Evolutionary conservation across 2,888 invertebrate species (phyloP).

Genomic region (Scaeva pyrastri): DNA sequence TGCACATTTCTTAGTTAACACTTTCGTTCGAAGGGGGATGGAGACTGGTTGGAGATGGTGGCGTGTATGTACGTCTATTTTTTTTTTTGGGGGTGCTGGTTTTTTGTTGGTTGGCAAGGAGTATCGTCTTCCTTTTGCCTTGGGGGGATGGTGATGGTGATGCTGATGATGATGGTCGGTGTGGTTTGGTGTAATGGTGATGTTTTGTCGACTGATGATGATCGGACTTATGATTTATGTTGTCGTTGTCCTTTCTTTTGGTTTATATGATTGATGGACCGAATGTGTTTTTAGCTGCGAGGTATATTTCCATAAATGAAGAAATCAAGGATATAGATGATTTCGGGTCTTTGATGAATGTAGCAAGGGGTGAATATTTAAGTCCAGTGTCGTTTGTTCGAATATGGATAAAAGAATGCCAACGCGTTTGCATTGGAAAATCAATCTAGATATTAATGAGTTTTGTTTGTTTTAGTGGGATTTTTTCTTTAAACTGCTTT

Average conservation of each 20-base stretch:
- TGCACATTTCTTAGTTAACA: slow-evolving; percentile 76
- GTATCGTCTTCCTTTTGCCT: slow-evolving; percentile 55
- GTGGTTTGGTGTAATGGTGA: slow-evolving; percentile 55
- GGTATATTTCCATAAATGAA: slow-evolving; percentile 73
- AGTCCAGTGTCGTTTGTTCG: slow-evolving; percentile 47
- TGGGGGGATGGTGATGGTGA: slow-evolving; percentile 44
- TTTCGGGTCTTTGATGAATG: slow-evolving; percentile 62
- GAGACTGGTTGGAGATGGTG: slow-evolving; percentile 12
- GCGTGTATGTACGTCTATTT: slow-evolving; percentile 40
- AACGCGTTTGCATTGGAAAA: slow-evolving; percentile 51
- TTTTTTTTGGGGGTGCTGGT: slow-evolving; percentile 19
- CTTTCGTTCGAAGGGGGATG: slow-evolving; percentile 51
- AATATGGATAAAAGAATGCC: slow-evolving; percentile 11
- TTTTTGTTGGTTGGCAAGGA: background rate
- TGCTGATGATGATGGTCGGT: slow-evolving; percentile 58
- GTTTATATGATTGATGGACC: slow-evolving; percentile 81
- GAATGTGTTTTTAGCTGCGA: slow-evolving; percentile 76
- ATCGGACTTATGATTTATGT: slow-evolving; percentile 81
- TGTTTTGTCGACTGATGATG: slow-evolving; percentile 78
- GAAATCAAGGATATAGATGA: slow-evolving; percentile 69
- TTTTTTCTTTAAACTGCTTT: background rate
- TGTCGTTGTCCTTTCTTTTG: slow-evolving; percentile 75
- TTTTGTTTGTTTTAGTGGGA: slow-evolving; percentile 27
- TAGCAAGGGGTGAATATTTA: slow-evolving; percentile 66
- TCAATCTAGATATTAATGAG: slow-evolving; percentile 73